Evolutionary conservation across 2,888 invertebrate species (phyloP).

Genomic region (Cepaea hortensis): DNA sequence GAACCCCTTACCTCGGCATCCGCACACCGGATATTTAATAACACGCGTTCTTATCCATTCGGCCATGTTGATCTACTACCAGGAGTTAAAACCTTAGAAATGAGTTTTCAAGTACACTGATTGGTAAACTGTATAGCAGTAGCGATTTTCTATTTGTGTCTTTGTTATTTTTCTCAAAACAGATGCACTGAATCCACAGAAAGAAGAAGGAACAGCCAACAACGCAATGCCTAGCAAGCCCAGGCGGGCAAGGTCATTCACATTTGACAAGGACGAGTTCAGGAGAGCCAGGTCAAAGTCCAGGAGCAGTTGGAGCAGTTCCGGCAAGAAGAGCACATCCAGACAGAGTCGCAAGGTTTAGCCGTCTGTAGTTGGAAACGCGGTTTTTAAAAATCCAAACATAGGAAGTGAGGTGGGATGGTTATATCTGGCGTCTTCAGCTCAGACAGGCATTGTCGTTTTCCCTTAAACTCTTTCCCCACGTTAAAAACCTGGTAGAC

Average conservation of each 20-base stretch:
- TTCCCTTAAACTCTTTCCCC: neutral
- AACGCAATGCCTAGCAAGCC: neutral
- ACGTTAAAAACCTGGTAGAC: too few relatives aligned
- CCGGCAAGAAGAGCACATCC: neutral
- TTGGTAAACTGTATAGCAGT: too few relatives aligned
- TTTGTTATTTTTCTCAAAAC: neutral
- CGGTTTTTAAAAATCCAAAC: neutral
- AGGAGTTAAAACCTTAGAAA: too few relatives aligned
- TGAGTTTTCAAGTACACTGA: too few relatives aligned
- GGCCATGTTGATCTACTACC: too few relatives aligned
- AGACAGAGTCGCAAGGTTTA: neutral
- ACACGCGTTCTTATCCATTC: too few relatives aligned
- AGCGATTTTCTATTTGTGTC: too few relatives aligned
- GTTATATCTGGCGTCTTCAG: neutral
- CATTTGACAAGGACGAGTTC: conserved; percentile 34
- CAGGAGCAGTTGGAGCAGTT: neutral
- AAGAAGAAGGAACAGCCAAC: conserved; percentile 31
- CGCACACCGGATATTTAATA: too few relatives aligned
- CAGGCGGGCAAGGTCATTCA: conserved; percentile 6
- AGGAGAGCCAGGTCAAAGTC: conserved; percentile 15
- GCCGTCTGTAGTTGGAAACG: too few relatives aligned
- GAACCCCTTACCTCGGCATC: too few relatives aligned
- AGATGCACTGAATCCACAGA: conserved; percentile 44
- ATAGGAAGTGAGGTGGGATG: too few relatives aligned
- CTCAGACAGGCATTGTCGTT: neutral